These are phyloP conservation scores for Thryonomys swinderianus DNA, from an alignment of 2,113 vertebrate species.

Conservation along the genomic window DNA sequence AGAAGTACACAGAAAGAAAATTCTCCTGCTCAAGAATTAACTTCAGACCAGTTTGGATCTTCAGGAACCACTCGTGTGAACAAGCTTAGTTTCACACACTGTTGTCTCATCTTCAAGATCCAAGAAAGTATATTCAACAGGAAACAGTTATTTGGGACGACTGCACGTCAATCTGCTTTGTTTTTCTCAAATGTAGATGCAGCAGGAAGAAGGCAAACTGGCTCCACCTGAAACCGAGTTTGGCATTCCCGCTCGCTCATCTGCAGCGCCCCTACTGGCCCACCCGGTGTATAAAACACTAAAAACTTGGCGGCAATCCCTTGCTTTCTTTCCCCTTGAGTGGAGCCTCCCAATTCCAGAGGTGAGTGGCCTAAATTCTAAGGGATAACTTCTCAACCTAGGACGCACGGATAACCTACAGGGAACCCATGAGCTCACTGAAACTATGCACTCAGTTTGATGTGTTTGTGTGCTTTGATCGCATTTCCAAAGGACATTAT, in stretches of 20 bases:
- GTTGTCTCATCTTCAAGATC: slow-evolving; percentile 59
- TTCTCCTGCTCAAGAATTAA: slow-evolving; percentile 57
- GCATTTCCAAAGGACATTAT: slow-evolving; percentile 58
- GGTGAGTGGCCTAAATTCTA: slow-evolving; percentile 11
- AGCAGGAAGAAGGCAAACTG: neutral
- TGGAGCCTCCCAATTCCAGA: neutral
- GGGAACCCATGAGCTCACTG: neutral
- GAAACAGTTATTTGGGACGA: slow-evolving; percentile 65
- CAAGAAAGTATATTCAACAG: slow-evolving; percentile 61
- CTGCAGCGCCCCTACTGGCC: neutral
- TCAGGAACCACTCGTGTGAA: slow-evolving; percentile 57
- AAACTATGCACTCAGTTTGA: slow-evolving; percentile 27
- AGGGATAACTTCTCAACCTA: slow-evolving; percentile 3
- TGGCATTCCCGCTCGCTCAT: neutral
- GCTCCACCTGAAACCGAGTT: neutral
- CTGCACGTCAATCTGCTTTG: slow-evolving; percentile 47
- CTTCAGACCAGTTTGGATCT: slow-evolving; percentile 40
- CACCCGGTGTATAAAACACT: neutral
- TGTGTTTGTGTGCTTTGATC: neutral
- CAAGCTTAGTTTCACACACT: slow-evolving; percentile 71
- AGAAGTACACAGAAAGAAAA: slow-evolving; percentile 2
- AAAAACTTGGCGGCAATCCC: neutral
- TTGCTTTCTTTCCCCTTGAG: neutral
- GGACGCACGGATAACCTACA: neutral
- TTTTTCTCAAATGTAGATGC: slow-evolving; percentile 53